Percentiles rank a stretch among this genome's conserved stretches.
phyloP scores from a whole-genome alignment of 2,113 vertebrate genomes.

The Copsychus sechellarum region DNA sequence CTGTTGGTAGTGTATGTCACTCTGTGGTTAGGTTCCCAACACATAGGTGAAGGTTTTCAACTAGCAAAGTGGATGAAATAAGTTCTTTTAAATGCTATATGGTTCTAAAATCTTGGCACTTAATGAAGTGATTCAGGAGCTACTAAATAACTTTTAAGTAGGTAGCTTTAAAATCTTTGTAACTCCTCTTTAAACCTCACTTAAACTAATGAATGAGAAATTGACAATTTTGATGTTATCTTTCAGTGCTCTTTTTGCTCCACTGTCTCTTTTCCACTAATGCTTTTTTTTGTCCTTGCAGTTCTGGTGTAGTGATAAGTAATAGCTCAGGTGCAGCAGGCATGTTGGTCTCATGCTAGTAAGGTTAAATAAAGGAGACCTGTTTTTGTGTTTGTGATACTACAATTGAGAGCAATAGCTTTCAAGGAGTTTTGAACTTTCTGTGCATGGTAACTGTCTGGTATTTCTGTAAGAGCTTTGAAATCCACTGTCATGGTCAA shows the following conservation, averaged over 20 bases:
- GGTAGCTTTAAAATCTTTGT: neutral
- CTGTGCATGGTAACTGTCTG: neutral
- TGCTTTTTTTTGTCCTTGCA: neutral
- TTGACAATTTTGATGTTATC: neutral
- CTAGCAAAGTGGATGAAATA: neutral
- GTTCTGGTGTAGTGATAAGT: neutral
- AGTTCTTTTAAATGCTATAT: neutral
- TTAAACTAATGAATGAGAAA: neutral
- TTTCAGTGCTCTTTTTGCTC: neutral
- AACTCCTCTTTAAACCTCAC: neutral
- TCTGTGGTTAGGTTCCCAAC: neutral
- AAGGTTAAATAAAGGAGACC: neutral
- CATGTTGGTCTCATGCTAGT: neutral
- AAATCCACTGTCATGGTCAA: neutral
- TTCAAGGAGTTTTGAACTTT: neutral
- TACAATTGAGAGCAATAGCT: neutral
- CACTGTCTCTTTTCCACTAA: neutral
- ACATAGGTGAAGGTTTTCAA: neutral
- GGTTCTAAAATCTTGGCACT: neutral
- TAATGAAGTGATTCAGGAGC: neutral
- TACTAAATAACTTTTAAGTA: neutral
- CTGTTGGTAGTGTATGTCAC: accelerated
- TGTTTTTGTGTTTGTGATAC: neutral
- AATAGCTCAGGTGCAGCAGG: neutral
- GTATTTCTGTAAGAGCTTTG: neutral